Conservation (phyloP, 1,140 invertebrate genomes). For the Brachionus rotundiformis region DNA sequence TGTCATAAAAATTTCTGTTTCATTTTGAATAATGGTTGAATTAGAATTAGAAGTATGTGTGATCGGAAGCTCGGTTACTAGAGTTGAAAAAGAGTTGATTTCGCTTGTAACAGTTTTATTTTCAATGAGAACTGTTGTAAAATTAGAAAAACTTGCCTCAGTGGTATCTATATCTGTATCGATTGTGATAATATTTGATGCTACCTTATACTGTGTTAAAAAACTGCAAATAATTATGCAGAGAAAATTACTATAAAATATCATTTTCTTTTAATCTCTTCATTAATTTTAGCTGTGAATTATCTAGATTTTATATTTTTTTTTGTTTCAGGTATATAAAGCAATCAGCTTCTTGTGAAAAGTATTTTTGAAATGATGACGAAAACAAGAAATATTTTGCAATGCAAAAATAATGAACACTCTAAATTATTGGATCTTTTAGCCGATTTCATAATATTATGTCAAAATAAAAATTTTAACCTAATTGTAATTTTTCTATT, state of each 20-base stretch:
- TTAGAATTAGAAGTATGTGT: background rate
- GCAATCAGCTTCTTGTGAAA: background rate
- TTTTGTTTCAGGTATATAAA: background rate
- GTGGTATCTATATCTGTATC: background rate
- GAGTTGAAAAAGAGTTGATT: background rate
- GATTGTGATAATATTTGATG: background rate
- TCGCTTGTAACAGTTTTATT: background rate
- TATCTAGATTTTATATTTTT: background rate
- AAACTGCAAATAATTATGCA: too few species aligned
- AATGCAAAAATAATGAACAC: conserved; percentile 8
- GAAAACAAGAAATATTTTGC: background rate
- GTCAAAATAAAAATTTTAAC: background rate
- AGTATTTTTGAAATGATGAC: background rate
- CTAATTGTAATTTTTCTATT: conserved; percentile 4
- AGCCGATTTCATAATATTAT: background rate
- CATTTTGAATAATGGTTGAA: background rate
- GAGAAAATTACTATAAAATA: background rate
- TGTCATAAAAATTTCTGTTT: background rate
- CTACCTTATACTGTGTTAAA: too few species aligned
- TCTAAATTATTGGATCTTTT: conserved; percentile 4
- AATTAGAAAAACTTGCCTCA: background rate
- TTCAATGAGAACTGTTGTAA: background rate
- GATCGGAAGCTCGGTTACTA: background rate
- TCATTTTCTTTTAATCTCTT: background rate
- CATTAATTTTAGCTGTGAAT: conserved; percentile 14